Conservation (phyloP, 1,140 invertebrate genomes). For the Zaprionus capensis region DNA sequence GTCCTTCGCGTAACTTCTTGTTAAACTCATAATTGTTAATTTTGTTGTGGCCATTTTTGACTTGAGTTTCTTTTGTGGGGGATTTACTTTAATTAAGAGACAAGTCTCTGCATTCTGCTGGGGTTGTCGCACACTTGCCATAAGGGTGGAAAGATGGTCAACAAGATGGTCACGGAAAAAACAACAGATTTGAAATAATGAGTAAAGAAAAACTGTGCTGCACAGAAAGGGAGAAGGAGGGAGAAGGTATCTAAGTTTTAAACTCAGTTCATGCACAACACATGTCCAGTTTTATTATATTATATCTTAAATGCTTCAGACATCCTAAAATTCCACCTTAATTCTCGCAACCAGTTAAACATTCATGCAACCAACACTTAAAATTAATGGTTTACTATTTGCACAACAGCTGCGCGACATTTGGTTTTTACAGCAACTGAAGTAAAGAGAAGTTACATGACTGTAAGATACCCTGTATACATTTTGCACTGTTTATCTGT, state of each 20-base stretch:
- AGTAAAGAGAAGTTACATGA: not conserved
- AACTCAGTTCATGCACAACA: not conserved
- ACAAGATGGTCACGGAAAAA: not conserved
- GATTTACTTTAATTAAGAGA: conserved; percentile 84
- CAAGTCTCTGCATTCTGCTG: conserved; percentile 48
- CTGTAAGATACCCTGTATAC: not conserved
- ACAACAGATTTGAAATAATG: conserved; percentile 1
- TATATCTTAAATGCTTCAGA: not conserved
- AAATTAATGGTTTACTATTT: conserved; percentile 80
- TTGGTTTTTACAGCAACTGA: conserved; percentile 37
- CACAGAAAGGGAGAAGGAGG: too few relatives aligned
- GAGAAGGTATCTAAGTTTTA: too few relatives aligned
- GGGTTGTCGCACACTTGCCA: conserved; percentile 12
- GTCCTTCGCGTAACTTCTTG: conserved; percentile 73
- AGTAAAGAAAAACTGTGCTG: not conserved
- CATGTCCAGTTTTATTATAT: not conserved
- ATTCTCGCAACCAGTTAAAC: too few relatives aligned
- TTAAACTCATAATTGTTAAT: conserved; percentile 84
- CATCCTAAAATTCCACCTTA: not conserved
- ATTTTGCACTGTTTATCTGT: not conserved
- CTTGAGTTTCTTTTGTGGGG: conserved; percentile 48
- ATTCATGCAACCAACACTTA: conserved; percentile 57
- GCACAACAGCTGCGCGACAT: conserved; percentile 69
- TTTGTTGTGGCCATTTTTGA: conserved; percentile 64
- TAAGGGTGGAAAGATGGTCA: conserved; percentile 30